phyloP scores from a whole-genome alignment of 2,888 invertebrate species.

The Drosophila parthenogenetica region DNA sequence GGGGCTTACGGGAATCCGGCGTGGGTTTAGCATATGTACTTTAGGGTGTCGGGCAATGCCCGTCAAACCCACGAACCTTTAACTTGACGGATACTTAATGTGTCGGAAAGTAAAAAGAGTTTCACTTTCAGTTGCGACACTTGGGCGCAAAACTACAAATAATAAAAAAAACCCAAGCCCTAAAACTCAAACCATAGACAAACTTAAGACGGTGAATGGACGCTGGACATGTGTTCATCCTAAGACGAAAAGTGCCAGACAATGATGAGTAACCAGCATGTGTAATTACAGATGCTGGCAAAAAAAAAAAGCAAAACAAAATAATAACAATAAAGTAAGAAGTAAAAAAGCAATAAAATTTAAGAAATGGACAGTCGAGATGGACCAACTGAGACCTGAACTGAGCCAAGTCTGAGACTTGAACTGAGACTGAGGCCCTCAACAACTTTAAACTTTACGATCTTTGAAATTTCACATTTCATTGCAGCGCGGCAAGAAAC shows the following conservation, averaged over 20 bases:
- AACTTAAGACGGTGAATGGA: slow-evolving; percentile 14
- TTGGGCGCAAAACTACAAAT: slow-evolving; percentile 37
- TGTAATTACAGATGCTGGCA: slow-evolving; percentile 72
- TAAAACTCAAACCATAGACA: slow-evolving; percentile 4
- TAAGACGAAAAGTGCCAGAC: slow-evolving; percentile 46
- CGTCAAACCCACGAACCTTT: slow-evolving; percentile 51
- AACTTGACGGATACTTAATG: slow-evolving; percentile 33
- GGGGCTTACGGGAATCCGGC: slow-evolving; percentile 10
- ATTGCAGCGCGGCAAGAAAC: slow-evolving; percentile 53
- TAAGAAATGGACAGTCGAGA: slow-evolving; percentile 42
- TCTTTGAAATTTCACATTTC: slow-evolving; percentile 77
- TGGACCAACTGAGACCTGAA: slow-evolving; percentile 17
- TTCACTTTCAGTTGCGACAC: slow-evolving; percentile 80
- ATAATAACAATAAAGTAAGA: slow-evolving; percentile 45
- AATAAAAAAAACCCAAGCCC: slow-evolving; percentile 10
- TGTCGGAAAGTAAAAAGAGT: slow-evolving; percentile 66
- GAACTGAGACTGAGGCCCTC: slow-evolving; percentile 22
- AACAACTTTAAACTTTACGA: slow-evolving; percentile 75
- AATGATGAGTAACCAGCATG: slow-evolving; percentile 60
- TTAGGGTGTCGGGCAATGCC: slow-evolving; percentile 25
- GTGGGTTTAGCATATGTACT: slow-evolving; percentile 38
- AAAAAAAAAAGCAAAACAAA: slow-evolving; percentile 44
- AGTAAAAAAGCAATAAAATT: slow-evolving; percentile 50
- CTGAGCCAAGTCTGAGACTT: neutral
- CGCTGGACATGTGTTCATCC: slow-evolving; percentile 10